Evolutionary conservation across 1,140 invertebrate genomes (phyloP), one percentile per base, ranked within the genome.

Genomic region (Holotrichia oblita): DNA sequence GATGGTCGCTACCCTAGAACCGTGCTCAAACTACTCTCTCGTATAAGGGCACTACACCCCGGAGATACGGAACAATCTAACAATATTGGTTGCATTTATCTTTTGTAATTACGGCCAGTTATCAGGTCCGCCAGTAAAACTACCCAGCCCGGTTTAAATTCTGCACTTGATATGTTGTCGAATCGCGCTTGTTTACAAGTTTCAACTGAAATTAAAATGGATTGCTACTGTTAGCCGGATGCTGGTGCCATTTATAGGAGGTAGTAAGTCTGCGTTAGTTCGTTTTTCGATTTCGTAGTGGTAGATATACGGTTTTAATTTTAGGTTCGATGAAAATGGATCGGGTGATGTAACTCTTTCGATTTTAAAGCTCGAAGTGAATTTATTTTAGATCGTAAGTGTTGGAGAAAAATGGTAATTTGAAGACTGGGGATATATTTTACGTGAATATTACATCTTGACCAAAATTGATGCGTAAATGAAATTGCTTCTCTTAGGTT

Each of bases 71-170:
- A 74, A 74, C 73, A 22, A 74, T 74, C 73, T 41, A 74, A 74
- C 34, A 40, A 74, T 74, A 74, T 74, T 74, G 73, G 73, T 74
- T 44, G 73, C 73, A 44, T 74, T 74, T 74, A 74, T 74, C 73
- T 41, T 74, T 22, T 74, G 73, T 74, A 74, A 74, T 74, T 74
- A 74, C 41, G 73, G 73, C 17, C 41, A 42, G 73, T 74, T 74
- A 74, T 74, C 41, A 74, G 73, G 73, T 74, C 41, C 41, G 73
- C 6, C 73, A 40, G 27, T 74, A 74, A 74, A 74, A 41, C 73
- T 55, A 55, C 61, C 61, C 61, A 34, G 27, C 24, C 61, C 61
- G 27, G 17, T 69, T 69, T 69, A 69, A 69, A 69, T 22, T 69
- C 61, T 69, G 22, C 27, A 14, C 61, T 69, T 69, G 61, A 69